Conservation (phyloP, 2,113 vertebrate genomes). For the Anguilla rostrata region DNA sequence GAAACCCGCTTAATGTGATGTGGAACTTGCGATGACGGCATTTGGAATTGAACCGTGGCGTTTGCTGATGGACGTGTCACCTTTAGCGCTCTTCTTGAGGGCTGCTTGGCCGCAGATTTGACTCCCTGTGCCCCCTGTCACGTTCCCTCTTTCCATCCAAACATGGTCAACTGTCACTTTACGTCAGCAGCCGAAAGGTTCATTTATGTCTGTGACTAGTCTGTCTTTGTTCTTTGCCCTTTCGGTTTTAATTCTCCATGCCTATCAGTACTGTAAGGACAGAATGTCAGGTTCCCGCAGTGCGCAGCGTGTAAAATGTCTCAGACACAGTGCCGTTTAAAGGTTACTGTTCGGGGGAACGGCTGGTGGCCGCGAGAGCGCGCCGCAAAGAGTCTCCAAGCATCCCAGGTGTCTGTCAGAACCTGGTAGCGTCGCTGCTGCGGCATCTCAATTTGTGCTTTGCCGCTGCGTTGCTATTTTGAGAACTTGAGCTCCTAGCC, state of each 20-base stretch:
- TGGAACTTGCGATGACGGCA: neutral
- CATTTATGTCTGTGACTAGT: neutral
- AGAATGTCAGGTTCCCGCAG: neutral
- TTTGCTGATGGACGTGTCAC: neutral
- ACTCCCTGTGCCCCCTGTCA: too few relatives aligned
- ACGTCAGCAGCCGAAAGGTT: too few relatives aligned
- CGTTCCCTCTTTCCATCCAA: neutral
- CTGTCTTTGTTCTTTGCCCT: neutral
- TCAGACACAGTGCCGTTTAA: neutral
- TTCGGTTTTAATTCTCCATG: neutral
- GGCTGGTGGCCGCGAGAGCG: neutral
- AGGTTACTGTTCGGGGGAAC: neutral
- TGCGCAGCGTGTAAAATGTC: neutral
- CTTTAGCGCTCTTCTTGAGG: too few relatives aligned
- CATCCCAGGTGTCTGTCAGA: neutral
- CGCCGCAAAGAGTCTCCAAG: too few relatives aligned
- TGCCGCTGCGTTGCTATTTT: neutral
- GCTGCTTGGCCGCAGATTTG: too few relatives aligned
- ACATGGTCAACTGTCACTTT: neutral
- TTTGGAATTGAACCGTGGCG: neutral
- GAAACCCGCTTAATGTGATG: neutral
- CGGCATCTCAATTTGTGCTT: neutral
- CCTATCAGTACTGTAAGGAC: neutral
- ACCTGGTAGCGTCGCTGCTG: neutral
- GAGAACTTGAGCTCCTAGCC: neutral